Percentiles rank a stretch among this genome's conserved stretches.
These are phyloP conservation scores for Neostethus bicornis DNA, from an alignment of 2,797 vertebrate species.

Conservation along the genomic window DNA sequence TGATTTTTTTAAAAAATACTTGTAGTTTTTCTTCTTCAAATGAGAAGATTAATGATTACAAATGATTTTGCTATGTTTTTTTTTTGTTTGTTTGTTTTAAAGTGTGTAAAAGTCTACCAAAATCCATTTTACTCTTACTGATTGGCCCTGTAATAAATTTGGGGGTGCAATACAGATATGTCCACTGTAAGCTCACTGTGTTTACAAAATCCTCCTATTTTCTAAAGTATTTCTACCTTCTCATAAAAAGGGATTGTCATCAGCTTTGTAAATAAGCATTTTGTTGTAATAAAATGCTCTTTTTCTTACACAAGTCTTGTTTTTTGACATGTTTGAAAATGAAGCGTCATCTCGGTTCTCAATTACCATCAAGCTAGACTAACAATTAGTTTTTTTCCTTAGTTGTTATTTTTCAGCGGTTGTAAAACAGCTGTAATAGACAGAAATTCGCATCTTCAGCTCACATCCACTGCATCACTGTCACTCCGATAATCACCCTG, in stretches of 20 bases:
- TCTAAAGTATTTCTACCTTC: conserved; percentile 64
- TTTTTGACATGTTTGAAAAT: conserved; percentile 25
- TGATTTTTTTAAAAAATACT: conserved; percentile 49
- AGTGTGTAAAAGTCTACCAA: conserved; percentile 12
- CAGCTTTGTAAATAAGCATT: conserved; percentile 81
- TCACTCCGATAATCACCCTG: conserved; percentile 56
- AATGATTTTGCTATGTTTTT: conserved; percentile 21
- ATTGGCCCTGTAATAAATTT: conserved; percentile 39
- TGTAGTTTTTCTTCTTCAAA: conserved; percentile 29
- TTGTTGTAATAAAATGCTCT: conserved; percentile 84
- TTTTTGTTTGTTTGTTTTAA: conserved; percentile 21
- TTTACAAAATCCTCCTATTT: conserved; percentile 59
- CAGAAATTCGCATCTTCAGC: conserved; percentile 39
- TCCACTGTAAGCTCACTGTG: conserved; percentile 44
- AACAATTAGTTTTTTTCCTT: conserved; percentile 7
- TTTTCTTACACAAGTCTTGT: conserved; percentile 52
- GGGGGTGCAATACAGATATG: conserved; percentile 35
- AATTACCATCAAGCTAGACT: conserved; percentile 37
- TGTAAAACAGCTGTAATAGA: conserved; percentile 51
- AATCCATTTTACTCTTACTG: conserved; percentile 30
- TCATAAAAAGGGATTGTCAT: conserved; percentile 58
- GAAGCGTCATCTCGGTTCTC: conserved; percentile 13
- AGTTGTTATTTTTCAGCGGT: conserved; percentile 13
- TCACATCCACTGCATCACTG: conserved; percentile 52
- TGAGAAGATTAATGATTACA: conserved; percentile 43